Percentiles rank a stretch among this genome's conserved stretches.
These are phyloP conservation scores for Megalopta genalis DNA, from an alignment of 1,140 invertebrate species.

Conservation along the genomic window DNA sequence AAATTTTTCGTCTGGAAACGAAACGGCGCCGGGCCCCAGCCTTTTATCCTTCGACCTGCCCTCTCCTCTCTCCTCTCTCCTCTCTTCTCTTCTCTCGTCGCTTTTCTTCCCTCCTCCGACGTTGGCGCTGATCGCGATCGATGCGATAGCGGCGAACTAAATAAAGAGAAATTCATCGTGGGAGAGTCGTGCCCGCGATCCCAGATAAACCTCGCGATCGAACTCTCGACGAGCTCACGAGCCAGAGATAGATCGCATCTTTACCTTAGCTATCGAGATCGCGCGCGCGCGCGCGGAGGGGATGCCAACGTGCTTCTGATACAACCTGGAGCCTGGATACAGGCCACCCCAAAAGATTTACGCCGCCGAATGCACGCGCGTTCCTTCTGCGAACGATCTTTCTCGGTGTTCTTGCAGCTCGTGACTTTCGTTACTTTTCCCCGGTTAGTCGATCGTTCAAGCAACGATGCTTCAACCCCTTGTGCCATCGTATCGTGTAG, in stretches of 20 bases:
- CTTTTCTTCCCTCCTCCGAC: too few species aligned
- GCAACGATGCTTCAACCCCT: too few species aligned
- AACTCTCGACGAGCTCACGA: not conserved
- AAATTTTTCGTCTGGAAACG: conserved; percentile 22
- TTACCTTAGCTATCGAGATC: conserved; percentile 7
- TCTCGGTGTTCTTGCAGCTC: too few species aligned
- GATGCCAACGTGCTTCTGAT: conserved; percentile 11
- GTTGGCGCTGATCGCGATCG: not conserved
- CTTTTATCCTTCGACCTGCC: not conserved
- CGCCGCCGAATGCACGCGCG: too few species aligned
- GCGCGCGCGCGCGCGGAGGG: conserved; percentile 16
- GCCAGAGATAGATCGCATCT: conserved; percentile 29
- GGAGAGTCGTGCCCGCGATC: not conserved
- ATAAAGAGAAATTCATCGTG: not conserved
- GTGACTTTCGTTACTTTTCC: too few species aligned
- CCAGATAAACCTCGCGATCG: not conserved
- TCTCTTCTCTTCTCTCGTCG: too few species aligned
- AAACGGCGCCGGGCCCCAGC: not conserved
- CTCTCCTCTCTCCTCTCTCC: too few species aligned
- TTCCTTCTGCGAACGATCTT: too few species aligned
- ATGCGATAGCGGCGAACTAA: not conserved
- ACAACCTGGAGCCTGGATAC: not conserved
- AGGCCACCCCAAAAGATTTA: too few species aligned
- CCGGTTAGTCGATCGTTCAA: too few species aligned
- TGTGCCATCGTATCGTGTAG: too few species aligned